Base-by-base conservation (phyloP, 2,888 invertebrate genomes). In the Scaeva pyrastri region DNA sequence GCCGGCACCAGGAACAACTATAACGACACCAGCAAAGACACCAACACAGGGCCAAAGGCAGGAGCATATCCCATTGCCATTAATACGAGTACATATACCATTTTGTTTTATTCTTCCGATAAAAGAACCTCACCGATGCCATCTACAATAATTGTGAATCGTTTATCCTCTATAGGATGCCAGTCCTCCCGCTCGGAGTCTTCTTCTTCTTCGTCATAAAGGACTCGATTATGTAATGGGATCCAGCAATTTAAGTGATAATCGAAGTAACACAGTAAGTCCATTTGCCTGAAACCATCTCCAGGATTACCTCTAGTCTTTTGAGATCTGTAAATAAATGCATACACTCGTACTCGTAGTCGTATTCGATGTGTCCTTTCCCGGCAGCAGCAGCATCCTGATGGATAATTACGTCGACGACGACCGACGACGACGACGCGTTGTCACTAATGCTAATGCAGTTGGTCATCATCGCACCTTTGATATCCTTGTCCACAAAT, bases 391-490 rank as follows among this genome's bases (percentile, higher is more conserved):
- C 60, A 16, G 2, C 39, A 21, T 39, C 39, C 39, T 60, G 14
- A 52, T n/a, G 31, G 56, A 56, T 56, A 56, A 56, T 56, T 60
- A 60, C 41, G 21, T 11, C 14, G n/a, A 16, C 45, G 19, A 8
- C 45, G 45, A 31, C 31, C 31, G 8, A 48, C 2, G 45, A 48
- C 16, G 43, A 43, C 19, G 41, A 66, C 19, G 43, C 68, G 68
- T 56, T 55, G 48, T 48, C 26, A 70, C 64, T 55, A 58, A 45
- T 80, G 74, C 70, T 75, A 64, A 80, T 75, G 64, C 26, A 58
- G 39, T 60, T 41, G 36, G 50, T 50, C 64, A 77, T 23, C 56
- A 43, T 74, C 56, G 41, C 82, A 78, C 74, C 72, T 73, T 78
- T 74, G 78, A 62, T 83, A 56, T 58, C 56, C 58, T 62, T 64